Conservation (phyloP, 2,888 invertebrate species). For the Drosophila melanosoma region DNA sequence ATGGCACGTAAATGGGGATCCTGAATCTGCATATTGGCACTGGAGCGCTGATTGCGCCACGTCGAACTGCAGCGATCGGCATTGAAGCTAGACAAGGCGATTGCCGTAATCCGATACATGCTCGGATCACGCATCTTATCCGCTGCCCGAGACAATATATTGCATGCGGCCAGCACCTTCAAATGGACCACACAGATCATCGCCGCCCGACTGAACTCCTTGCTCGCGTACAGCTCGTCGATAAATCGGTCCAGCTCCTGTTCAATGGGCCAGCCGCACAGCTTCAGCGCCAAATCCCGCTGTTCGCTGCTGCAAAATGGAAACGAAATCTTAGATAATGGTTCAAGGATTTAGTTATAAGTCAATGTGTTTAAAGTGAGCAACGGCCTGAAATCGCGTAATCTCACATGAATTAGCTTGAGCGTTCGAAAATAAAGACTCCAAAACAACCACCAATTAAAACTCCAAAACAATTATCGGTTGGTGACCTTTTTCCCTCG, state of each 20-base stretch:
- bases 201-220: conserved; percentile 92
- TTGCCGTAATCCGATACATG: conserved; percentile 87
- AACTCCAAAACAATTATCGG: neutral
- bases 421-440: neutral
- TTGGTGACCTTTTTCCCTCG: neutral
- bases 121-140: conserved; percentile 83
- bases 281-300: conserved; percentile 91
- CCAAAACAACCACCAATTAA: neutral
- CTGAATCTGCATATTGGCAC: conserved; percentile 91
- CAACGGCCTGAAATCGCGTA: neutral
- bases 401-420: too few species aligned
- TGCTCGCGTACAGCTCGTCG: conserved; percentile 90
- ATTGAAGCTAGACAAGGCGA: conserved; percentile 94
- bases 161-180: conserved; percentile 92
- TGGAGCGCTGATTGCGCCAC: conserved; percentile 91
- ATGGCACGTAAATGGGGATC: conserved; percentile 96
- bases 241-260: conserved; percentile 88
- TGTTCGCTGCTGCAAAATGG: conserved; percentile 86
- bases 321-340: neutral
- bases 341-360: neutral
- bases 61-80: conserved; percentile 91
- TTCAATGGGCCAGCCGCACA: conserved; percentile 96
- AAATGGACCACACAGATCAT: conserved; percentile 96
- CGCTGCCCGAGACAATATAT: conserved; percentile 92
- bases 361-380: neutral